Evolutionary conservation across 2,113 vertebrate species (phyloP).

Genomic region (Aphelocoma coerulescens): DNA sequence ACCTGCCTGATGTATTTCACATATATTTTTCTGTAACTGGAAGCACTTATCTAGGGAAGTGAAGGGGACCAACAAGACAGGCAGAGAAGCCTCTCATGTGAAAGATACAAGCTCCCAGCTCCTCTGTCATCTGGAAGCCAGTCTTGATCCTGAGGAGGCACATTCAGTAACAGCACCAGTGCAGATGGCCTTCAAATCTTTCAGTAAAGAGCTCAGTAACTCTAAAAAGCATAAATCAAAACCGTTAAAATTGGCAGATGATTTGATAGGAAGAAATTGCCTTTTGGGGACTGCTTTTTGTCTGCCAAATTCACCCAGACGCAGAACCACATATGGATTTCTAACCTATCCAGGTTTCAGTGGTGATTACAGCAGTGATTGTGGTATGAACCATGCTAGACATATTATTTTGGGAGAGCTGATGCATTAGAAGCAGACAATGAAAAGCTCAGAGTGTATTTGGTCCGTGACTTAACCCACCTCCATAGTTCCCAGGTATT

Average conservation of each 20-base stretch:
- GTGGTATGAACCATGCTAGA: constrained; percentile 25
- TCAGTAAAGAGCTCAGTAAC: constrained; percentile 9
- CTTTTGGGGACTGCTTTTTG: constrained; percentile 10
- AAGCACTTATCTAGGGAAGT: background rate
- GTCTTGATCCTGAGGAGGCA: background rate
- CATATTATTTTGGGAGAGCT: background rate
- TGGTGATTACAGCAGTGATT: background rate
- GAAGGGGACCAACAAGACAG: background rate
- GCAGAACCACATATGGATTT: constrained; percentile 16
- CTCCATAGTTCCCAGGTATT: constrained; percentile 37
- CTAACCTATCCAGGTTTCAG: constrained; percentile 27
- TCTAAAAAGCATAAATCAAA: constrained; percentile 35
- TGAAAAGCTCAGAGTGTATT: background rate
- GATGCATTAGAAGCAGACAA: constrained; percentile 10
- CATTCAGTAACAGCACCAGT: background rate
- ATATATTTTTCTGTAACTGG: background rate
- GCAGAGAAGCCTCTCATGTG: background rate
- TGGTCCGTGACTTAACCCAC: background rate
- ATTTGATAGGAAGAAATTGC: constrained; percentile 16
- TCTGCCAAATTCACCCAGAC: constrained; percentile 37
- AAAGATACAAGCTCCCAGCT: background rate
- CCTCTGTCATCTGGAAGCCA: background rate
- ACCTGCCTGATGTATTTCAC: background rate
- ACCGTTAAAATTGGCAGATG: constrained; percentile 8
- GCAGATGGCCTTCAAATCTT: constrained; percentile 2